Conservation (phyloP, 1,140 invertebrate species). For the Tetramorium parvispinum region DNA sequence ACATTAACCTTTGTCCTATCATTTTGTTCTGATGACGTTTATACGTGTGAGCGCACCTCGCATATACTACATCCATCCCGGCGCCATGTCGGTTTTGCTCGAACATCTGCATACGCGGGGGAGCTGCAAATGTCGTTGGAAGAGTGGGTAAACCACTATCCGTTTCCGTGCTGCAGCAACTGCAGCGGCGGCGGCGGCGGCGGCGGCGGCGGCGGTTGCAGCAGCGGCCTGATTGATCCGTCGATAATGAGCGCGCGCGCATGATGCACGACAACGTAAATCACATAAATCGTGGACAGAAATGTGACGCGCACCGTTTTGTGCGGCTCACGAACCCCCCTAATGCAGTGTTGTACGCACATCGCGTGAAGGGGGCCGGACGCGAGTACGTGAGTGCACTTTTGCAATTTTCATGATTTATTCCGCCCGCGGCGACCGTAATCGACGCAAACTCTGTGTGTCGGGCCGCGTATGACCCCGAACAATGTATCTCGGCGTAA, state of each 20-base stretch:
- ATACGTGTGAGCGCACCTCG: neutral
- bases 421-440: slow-evolving; percentile 38
- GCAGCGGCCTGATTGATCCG: slow-evolving; percentile 47
- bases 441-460: slow-evolving; percentile 27
- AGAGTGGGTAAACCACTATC: slow-evolving; percentile 25
- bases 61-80: neutral
- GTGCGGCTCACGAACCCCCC: neutral
- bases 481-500: slow-evolving; percentile 4
- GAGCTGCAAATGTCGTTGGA: slow-evolving; percentile 60
- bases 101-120: slow-evolving; percentile 20
- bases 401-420: slow-evolving; percentile 55
- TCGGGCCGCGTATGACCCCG: neutral
- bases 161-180: slow-evolving; percentile 20
- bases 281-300: slow-evolving; percentile 45
- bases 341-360: slow-evolving; percentile 17
- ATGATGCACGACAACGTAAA: slow-evolving; percentile 36
- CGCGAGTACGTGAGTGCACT: neutral
- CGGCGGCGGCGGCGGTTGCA: neutral
- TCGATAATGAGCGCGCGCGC: slow-evolving; percentile 37
- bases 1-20: slow-evolving; percentile 44
- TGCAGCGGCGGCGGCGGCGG: neutral
- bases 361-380: slow-evolving; percentile 10
- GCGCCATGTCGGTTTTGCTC: neutral
- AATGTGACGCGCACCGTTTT: slow-evolving; percentile 31
- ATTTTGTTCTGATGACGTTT: slow-evolving; percentile 30